These are phyloP conservation scores for Chymomyza fuscimana DNA, from an alignment of 2,888 invertebrate genomes.

Conservation along the genomic window DNA sequence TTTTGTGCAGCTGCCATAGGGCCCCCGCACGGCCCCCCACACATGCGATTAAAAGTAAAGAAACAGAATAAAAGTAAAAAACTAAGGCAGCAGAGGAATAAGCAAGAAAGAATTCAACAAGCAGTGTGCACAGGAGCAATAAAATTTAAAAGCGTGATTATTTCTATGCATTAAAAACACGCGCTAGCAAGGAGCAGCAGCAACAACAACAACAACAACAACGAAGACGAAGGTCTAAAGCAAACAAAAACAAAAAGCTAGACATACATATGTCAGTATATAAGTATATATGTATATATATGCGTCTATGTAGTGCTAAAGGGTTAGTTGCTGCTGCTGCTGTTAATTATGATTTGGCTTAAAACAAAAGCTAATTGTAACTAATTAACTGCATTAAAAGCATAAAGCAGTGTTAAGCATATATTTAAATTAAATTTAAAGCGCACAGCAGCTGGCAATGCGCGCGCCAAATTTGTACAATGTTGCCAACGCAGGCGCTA, in stretches of 20 bases:
- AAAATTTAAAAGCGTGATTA: slow-evolving; percentile 70
- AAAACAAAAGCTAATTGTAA: slow-evolving; percentile 59
- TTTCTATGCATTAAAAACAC: slow-evolving; percentile 40
- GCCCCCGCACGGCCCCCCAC: not conserved
- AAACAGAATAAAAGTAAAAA: slow-evolving; percentile 13
- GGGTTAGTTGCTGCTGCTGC: not conserved
- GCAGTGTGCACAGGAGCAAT: slow-evolving; percentile 51
- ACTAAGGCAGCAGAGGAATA: not conserved
- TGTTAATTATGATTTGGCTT: slow-evolving; percentile 63
- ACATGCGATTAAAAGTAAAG: slow-evolving; percentile 31
- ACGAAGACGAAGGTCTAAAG: not conserved
- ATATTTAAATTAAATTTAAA: not conserved
- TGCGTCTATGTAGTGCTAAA: not conserved
- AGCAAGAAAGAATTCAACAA: slow-evolving; percentile 47
- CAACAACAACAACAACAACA: slow-evolving; percentile 14
- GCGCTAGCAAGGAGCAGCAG: slow-evolving; percentile 22
- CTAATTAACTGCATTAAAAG: slow-evolving; percentile 48
- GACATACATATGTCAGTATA: not conserved
- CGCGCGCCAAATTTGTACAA: not conserved
- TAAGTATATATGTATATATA: not conserved
- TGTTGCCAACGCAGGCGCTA: too few relatives aligned
- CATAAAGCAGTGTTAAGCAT: slow-evolving; percentile 6
- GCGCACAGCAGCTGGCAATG: too few relatives aligned
- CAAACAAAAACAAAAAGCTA: not conserved
- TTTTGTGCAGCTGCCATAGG: slow-evolving; percentile 23